Base-by-base conservation (phyloP, 1,140 invertebrate genomes). In the Nylanderia fulva region DNA sequence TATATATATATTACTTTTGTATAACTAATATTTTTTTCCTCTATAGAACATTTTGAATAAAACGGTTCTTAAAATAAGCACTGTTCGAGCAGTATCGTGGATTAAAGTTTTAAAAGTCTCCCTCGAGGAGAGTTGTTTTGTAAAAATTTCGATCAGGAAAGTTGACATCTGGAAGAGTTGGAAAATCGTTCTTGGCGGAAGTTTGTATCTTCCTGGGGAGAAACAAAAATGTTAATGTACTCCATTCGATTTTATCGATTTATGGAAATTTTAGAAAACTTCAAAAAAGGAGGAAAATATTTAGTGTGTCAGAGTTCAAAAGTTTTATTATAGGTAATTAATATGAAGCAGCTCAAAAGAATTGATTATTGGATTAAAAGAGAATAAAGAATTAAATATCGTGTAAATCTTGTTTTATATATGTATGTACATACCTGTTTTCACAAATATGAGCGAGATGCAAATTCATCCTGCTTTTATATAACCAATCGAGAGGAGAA, bases 241-340 rank as follows among this genome's bases (percentile, higher is more conserved):
- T 68, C 33, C 56, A 68, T 54, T 11, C 21, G 45, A 68, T 68
- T 79, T 68, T 68, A 79, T 79, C 63, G 61, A 79, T 79, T 79
- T 79, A 79, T 79, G 76, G 45, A 79, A 68, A 79, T 79, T 68
- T 54, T 52, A n/a, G 54, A 54, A 68, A 79, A 36, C 76, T 68
- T 8, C 21, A 21, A 29, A 54, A 68, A n/a, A 64, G 54, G 3
- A 27, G 1, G 45, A 48, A 48, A 48, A 18, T 48, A 4, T 48
- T 18, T 48, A 15, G 4, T 48, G 3, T 48, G 15, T 48, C 4
- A 18, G 42, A 45, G 15, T 48, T 42, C 6, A 54, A 68, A 15
- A n/a, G n/a, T n/a, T n/a, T n/a, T n/a, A n/a, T 68, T 45, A 4
- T 68, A 54, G 21, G 18, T 39, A 45, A 4, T 79, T 36, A 39